Evolutionary conservation across 2,797 vertebrate genomes (phyloP).

Genomic region (Gobio occitaniae): DNA sequence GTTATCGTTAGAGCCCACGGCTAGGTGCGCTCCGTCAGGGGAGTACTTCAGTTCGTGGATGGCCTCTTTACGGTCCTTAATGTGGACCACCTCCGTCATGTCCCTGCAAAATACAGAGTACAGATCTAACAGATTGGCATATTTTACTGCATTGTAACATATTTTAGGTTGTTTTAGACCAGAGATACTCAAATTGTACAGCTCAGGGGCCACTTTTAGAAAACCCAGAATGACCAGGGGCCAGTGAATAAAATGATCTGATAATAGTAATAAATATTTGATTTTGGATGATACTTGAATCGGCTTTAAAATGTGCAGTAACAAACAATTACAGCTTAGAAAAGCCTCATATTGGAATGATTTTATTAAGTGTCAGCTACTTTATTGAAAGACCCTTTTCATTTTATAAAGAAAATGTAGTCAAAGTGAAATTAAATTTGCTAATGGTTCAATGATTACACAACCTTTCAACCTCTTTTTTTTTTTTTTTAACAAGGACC

Average conservation of each 20-base stretch:
- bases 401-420: not conserved
- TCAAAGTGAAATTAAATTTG: not conserved
- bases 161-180: slow-evolving; percentile 1
- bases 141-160: slow-evolving; percentile 9
- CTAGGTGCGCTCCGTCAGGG: slow-evolving; percentile 92
- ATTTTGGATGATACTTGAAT: not conserved
- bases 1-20: slow-evolving; percentile 96
- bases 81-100: slow-evolving; percentile 99
- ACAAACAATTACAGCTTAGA: not conserved
- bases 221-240: not conserved
- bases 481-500: not conserved
- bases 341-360: not conserved
- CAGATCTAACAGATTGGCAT: not conserved
- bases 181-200: not conserved
- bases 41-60: slow-evolving; percentile 99
- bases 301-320: not conserved
- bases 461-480: not conserved
- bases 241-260: not conserved
- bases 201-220: not conserved
- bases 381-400: not conserved
- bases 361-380: not conserved
- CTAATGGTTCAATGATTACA: not conserved
- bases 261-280: not conserved
- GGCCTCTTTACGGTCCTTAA: slow-evolving; percentile 98
- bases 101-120: slow-evolving; percentile 80